Base-by-base conservation (phyloP, 23 tunicate species). In the Halocynthia roretzi region DNA sequence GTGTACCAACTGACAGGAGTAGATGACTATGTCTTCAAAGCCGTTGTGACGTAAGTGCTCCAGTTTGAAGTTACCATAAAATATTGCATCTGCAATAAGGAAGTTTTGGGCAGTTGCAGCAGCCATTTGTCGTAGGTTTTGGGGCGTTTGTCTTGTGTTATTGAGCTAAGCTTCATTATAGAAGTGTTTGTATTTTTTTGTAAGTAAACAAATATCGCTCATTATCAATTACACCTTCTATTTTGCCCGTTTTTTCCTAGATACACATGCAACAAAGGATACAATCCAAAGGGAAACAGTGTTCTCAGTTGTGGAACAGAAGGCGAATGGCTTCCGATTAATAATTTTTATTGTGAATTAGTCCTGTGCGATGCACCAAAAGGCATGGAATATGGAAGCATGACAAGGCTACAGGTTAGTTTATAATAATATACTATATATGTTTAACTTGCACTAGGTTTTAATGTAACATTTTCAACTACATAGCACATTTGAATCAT, bases 201-300 rank as follows among this genome's bases (percentile, higher is more conserved):
- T 14, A 58, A 14, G 15, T 0, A 58, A n/a, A 15, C 4, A 58
- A 58, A n/a, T 15, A 15, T 58, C 63, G 4, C 15, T 58, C 63
- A 14, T 67, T 67, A 11, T 11, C 23, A 67, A 14, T 67, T 31
- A 31, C 44, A 31, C 44, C 44, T 31, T 31, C 44, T 31, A 31
- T 31, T 31, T 31, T 31, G 44, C 44, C 44, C 44, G 44, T 71
- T 71, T 49, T 56, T 18, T 83, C 56, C 7, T 50, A 88, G 95
- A 21, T 88, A 78, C 67, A 50, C 23, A 5, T 88, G 95, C 55
- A 54, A 74, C 31, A 75, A 71, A 11, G 97, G 97, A 7, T 91
- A 85, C 60, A 19, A 44, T 6, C 81, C 86, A 17, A 49, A 40
- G 7, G 91, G 97, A 0, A 51, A 76, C 15, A 66, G 76, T 21